These are phyloP conservation scores for Dermochelys coriacea DNA, from an alignment of 2,797 vertebrate genomes.

Conservation along the genomic window DNA sequence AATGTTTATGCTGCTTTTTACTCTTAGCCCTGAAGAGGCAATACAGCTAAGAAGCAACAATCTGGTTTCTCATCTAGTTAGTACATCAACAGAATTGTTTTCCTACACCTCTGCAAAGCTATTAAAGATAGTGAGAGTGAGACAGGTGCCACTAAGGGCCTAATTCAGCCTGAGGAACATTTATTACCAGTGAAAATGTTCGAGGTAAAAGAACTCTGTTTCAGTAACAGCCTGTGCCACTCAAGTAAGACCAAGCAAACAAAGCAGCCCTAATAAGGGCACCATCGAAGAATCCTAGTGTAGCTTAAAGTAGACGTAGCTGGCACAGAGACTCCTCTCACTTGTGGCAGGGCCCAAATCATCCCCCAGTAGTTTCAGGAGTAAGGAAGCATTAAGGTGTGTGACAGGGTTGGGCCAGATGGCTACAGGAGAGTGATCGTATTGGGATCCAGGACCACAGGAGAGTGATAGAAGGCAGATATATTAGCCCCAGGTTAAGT, in stretches of 20 bases:
- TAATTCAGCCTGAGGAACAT: not conserved
- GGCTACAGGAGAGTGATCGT: no score
- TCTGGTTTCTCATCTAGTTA: not conserved
- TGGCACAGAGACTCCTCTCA: not conserved
- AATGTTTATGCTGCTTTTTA: fast-evolving
- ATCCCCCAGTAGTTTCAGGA: not conserved
- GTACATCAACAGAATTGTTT: fast-evolving
- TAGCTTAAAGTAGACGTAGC: not conserved
- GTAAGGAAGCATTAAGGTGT: not conserved
- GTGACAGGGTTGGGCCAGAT: no score
- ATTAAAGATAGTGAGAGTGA: not conserved
- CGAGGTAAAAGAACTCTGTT: not conserved
- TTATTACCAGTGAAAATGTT: not conserved
- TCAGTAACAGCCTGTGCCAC: not conserved
- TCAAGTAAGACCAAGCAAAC: not conserved
- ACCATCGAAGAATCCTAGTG: not conserved
- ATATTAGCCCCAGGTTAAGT: no score
- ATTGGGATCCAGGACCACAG: no score
- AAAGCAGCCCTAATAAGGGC: not conserved
- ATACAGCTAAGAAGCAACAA: fast-evolving
- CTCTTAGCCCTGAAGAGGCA: not conserved
- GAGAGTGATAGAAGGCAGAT: no score
- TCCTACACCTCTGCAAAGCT: not conserved
- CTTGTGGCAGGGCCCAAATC: not conserved
- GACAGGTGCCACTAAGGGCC: not conserved